Evolutionary conservation across 1,140 invertebrate species (phyloP), one percentile per base, ranked within the genome.

Genomic region (Philaenus spumarius): DNA sequence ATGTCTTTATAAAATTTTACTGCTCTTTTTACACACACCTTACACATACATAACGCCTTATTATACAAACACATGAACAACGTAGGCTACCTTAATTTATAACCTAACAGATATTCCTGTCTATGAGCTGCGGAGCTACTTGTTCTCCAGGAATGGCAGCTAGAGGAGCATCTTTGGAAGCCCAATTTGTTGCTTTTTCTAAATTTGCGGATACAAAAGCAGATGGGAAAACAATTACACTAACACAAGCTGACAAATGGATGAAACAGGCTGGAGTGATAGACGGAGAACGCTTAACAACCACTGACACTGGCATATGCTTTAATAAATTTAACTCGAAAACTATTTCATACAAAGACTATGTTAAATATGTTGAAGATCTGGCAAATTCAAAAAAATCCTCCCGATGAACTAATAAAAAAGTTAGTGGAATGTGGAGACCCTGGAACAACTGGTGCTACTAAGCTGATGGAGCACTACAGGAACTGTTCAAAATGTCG

Each of bases 171-270:
- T 34, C 34, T 34, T 64, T 79, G n/a, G 66, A 69, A 47, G 73
- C 77, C 17, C 67, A 71, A 45, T 87, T 87, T 68, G 77, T 80
- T 58, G 71, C 74, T 0, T 95, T 93, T 69, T 84, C 89, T 2
- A 92, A 92, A 74, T 95, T 94, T 67, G 92, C 92, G 1, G 90
- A 93, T 68, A 77, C 79, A 0, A 92, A 90, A 66, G 87, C 86
- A 11, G 89, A 58, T 24, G 86, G 86, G 9, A 84, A 79, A 67
- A 72, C 74, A 2, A 83, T 88, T 23, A 84, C 83, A 4, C 69
- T 86, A 14, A 78, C 79, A 0, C 84, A 87, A 67, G 80, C 79
- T 60, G 85, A 88, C 69, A 87, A 88, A 73, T 88, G 85, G 85
- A 80, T 88, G 75, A 87, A 87, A 68, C 84, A 88, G 66, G 85